Evolutionary conservation across 2,888 invertebrate genomes (phyloP).

Genomic region (Nymphalis c-album): DNA sequence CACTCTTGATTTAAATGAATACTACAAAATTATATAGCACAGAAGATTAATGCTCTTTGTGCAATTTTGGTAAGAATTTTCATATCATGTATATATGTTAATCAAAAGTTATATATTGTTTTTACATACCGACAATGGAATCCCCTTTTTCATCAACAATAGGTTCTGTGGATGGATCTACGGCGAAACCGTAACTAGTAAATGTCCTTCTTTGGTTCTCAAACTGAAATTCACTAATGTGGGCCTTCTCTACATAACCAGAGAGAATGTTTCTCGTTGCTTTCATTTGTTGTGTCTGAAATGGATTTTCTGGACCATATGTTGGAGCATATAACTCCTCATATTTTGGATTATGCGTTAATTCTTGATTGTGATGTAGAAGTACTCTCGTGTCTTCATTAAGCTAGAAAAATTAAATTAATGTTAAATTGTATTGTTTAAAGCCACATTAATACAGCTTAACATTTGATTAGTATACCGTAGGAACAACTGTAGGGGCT

Average conservation of each 20-base stretch:
- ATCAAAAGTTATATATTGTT: neutral
- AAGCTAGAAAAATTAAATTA: slow-evolving; percentile 77
- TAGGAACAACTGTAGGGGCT: slow-evolving; percentile 91
- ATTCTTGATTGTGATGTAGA: slow-evolving; percentile 91
- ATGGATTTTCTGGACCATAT: slow-evolving; percentile 96
- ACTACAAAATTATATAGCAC: neutral
- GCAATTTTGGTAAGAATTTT: neutral
- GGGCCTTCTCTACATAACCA: slow-evolving; percentile 96
- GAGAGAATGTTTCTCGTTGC: slow-evolving; percentile 95
- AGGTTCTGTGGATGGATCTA: slow-evolving; percentile 92
- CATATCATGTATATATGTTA: too few species aligned
- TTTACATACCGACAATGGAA: slow-evolving; percentile 72
- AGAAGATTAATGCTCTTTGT: too few species aligned
- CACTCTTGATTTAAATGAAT: neutral
- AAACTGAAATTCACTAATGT: slow-evolving; percentile 98
- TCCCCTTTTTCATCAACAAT: slow-evolving; percentile 65
- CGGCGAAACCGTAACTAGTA: slow-evolving; percentile 95
- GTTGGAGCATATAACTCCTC: slow-evolving; percentile 96
- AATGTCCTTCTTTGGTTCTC: slow-evolving; percentile 98
- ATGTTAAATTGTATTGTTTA: slow-evolving; percentile 12
- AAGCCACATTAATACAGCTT: neutral
- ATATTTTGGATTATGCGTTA: slow-evolving; percentile 94
- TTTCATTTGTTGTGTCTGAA: slow-evolving; percentile 93
- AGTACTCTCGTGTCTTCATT: slow-evolving; percentile 86
- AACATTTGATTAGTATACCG: slow-evolving; percentile 72